Percentiles rank a stretch among this genome's conserved stretches.
phyloP scores from a whole-genome alignment of 2,113 vertebrate genomes.

The Pteruthius melanotis region DNA sequence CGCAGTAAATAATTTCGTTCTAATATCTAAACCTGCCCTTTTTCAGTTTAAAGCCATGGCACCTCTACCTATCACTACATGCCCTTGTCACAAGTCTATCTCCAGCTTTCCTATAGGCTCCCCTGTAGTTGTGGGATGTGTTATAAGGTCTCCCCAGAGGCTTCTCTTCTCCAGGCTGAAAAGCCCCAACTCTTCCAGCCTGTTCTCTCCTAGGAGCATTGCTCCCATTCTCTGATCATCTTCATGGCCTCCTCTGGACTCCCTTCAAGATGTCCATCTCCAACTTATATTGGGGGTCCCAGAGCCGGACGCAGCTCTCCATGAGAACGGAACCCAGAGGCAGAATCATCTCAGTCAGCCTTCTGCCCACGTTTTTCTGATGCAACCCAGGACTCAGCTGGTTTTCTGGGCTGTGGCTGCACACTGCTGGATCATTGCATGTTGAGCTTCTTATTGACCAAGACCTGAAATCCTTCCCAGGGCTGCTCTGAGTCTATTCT shows the following conservation, averaged over 20 bases:
- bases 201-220: not conserved
- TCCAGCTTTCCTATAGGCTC: not conserved
- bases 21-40: not conserved
- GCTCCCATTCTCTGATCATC: not conserved
- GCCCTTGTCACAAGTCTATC: not conserved
- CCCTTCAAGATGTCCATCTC: not conserved
- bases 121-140: not conserved
- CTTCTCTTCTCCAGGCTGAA: not conserved
- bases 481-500: not conserved
- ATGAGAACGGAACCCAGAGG: not conserved
- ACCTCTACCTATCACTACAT: not conserved
- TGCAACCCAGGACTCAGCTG: not conserved
- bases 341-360: not conserved
- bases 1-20: not conserved
- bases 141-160: too few relatives aligned
- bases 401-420: not conserved
- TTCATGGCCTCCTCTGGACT: not conserved
- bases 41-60: not conserved
- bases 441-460: not conserved
- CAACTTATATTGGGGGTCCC: not conserved
- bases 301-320: not conserved
- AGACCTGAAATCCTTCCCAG: not conserved
- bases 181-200: not conserved
- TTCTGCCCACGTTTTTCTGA: not conserved
- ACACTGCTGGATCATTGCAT: not conserved